phyloP scores from a whole-genome alignment of 2,113 vertebrate species.

The Neolamprologus caudopunctatus region DNA sequence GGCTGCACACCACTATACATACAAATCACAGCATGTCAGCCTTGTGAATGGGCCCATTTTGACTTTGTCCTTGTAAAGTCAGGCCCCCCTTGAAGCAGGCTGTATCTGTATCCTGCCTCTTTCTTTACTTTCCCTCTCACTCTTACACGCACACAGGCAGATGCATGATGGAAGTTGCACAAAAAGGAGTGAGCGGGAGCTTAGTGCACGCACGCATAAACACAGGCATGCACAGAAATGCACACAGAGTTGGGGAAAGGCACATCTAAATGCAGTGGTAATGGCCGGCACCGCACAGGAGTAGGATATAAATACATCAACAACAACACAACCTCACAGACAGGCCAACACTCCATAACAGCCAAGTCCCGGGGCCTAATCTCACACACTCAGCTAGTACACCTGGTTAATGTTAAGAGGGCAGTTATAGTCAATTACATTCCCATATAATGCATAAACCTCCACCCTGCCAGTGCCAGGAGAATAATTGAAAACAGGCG shows the following conservation, averaged over 20 bases:
- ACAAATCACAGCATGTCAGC: conserved; percentile 63
- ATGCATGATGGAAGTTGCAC: conserved; percentile 6
- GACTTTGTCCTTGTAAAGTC: conserved; percentile 66
- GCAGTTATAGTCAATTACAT: conserved; percentile 77
- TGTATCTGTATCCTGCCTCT: conserved; percentile 51
- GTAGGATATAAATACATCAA: conserved; percentile 63
- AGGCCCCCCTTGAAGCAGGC: conserved; percentile 44
- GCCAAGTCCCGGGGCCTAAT: conserved; percentile 66
- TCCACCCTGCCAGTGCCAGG: conserved; percentile 56
- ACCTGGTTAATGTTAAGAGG: conserved; percentile 76
- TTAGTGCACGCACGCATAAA: not conserved
- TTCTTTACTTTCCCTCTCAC: conserved; percentile 31
- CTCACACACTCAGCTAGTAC: conserved; percentile 67
- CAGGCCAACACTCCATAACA: conserved; percentile 36
- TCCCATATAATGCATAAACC: conserved; percentile 74
- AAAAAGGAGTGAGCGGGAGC: not conserved
- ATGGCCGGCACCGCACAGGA: conserved; percentile 50
- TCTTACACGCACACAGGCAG: conserved; percentile 14
- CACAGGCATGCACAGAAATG: not conserved
- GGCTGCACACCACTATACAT: conserved; percentile 58
- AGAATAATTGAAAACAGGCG: conserved; percentile 74
- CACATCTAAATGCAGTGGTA: conserved; percentile 47
- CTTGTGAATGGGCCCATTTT: conserved; percentile 64
- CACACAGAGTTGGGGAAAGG: not conserved
- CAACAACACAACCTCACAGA: conserved; percentile 38